Base-by-base conservation (phyloP, 1,140 invertebrate genomes). In the Drosophila repletoides region DNA sequence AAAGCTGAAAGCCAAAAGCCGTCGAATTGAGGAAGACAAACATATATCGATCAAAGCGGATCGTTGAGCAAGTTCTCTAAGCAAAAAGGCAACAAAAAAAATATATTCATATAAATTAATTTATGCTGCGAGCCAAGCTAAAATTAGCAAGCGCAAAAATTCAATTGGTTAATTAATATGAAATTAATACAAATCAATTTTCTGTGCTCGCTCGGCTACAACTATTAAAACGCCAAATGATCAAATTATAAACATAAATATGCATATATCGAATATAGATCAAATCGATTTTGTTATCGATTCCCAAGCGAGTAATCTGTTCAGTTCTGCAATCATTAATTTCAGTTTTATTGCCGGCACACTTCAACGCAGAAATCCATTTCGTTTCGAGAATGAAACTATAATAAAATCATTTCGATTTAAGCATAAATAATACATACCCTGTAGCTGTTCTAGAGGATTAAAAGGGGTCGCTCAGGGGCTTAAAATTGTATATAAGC, bases 21-120 rank as follows among this genome's bases (percentile, higher is more conserved):
- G 22, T 31, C 24, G 56, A 53, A 70, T 70, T 73, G 71, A 73
- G 71, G 67, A 73, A 70, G 60, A 73, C 67, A 70, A 70, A 73
- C 66, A n/a, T 69, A 72, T 70, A 70, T 72, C 66, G 70, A 72
- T 69, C 66, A 72, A 72, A 22, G 19, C 17, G 40, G 34, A 43
- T 28, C 52, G 38, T 33, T 40, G 43, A 64, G 38, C 60, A 33
- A 45, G 36, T 65, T 58, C 43, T 65, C 14, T 65, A 65, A 58
- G 61, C 61, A 65, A 58, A 65, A 29, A 21, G 14, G 21, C 10
- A 31, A 15, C 31, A 7, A 6, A 38, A 40, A 19, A 21, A 55
- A 33, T n/a, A n/a, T n/a, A n/a, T n/a, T n/a, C n/a, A 55, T 55
- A 43, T 41, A 40, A 43, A 55, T 60, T 67, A 59, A 70, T 58